Conservation (phyloP, 2,113 vertebrate species). For the Pagrus major region DNA sequence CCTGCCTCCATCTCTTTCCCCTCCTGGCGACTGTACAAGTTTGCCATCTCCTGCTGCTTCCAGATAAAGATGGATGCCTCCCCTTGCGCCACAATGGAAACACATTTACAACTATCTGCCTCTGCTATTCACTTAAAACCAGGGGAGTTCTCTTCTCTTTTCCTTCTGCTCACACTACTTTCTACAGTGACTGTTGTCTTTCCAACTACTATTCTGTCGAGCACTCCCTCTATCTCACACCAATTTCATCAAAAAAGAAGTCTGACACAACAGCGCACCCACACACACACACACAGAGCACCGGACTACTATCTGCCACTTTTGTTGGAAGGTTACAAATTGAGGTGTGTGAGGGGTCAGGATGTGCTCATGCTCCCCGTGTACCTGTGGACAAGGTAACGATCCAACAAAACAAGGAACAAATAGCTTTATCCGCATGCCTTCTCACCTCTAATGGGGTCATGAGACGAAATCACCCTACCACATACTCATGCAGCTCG, state of each 20-base stretch:
- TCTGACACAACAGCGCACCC: constrained; percentile 19
- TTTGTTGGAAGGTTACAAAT: constrained; percentile 68
- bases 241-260: constrained; percentile 43
- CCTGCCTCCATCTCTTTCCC: constrained; percentile 1
- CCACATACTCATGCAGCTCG: constrained; percentile 7
- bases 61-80: constrained; percentile 63
- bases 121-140: constrained; percentile 30
- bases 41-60: constrained; percentile 55
- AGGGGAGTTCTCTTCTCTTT: background rate
- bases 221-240: constrained; percentile 26
- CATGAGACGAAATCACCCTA: constrained; percentile 33
- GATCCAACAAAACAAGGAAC: constrained; percentile 54
- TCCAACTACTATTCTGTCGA: constrained; percentile 1
- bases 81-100: constrained; percentile 34
- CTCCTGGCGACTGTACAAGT: constrained; percentile 19
- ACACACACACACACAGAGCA: background rate
- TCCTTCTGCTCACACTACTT: background rate
- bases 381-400: constrained; percentile 47
- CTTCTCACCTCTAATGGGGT: constrained; percentile 60
- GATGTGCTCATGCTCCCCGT: constrained; percentile 39
- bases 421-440: constrained; percentile 56
- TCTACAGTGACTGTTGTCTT: background rate
- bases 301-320: constrained; percentile 47
- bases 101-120: constrained; percentile 55
- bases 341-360: constrained; percentile 67